Conservation (phyloP, 2,113 vertebrate genomes). For the Notothenia coriiceps region DNA sequence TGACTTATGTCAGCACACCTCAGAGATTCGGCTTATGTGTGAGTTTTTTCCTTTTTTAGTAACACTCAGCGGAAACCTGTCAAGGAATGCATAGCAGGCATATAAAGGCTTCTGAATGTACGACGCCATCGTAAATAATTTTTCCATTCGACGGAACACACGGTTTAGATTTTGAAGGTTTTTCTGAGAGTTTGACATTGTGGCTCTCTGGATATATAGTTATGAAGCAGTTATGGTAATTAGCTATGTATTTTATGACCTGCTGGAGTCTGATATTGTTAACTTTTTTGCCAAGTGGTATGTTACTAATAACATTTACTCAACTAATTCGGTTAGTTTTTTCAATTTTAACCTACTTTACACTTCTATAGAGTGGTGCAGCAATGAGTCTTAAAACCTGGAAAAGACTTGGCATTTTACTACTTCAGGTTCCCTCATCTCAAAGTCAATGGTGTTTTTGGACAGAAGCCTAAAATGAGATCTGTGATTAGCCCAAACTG, state of each 20-base stretch:
- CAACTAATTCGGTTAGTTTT: too few relatives aligned
- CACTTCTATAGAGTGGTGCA: too few relatives aligned
- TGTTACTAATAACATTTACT: too few relatives aligned
- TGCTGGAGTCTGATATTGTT: background rate
- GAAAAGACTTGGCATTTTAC: too few relatives aligned
- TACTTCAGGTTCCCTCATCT: too few relatives aligned
- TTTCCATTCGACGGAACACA: conserved; percentile 32
- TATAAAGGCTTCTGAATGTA: conserved; percentile 56
- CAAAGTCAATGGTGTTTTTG: too few relatives aligned
- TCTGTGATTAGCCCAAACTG: too few relatives aligned
- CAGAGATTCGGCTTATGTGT: conserved; percentile 28
- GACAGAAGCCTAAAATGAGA: too few relatives aligned
- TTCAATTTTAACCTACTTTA: too few relatives aligned
- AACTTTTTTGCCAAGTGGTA: too few relatives aligned
- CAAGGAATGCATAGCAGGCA: conserved; percentile 55
- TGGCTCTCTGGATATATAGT: conserved; percentile 9
- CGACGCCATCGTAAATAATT: conserved; percentile 44
- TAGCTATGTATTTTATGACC: background rate
- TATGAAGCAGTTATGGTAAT: background rate
- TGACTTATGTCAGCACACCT: conserved; percentile 43
- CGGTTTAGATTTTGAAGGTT: conserved; percentile 23
- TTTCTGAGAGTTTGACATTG: background rate
- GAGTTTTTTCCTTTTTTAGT: conserved; percentile 28
- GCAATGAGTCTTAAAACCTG: too few relatives aligned
- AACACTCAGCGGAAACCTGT: conserved; percentile 47